Evolutionary conservation across 2,797 vertebrate genomes (phyloP), one percentile per base, ranked within the genome.

Genomic region (Denticeps clupeoides): DNA sequence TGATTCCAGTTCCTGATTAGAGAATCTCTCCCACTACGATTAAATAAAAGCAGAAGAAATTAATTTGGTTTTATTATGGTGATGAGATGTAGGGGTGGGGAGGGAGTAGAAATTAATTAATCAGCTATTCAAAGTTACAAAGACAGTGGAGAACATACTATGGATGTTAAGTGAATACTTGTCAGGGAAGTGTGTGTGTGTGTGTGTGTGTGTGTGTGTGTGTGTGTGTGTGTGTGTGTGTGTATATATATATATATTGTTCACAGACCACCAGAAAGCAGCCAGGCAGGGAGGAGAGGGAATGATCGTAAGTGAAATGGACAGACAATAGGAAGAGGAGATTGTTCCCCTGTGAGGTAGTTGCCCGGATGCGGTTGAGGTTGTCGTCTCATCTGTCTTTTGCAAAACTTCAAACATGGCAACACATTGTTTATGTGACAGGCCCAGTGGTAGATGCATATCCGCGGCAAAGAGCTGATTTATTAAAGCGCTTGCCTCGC

Each of bases 401-500:
- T 49, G 28, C 60, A 31, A 62, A 56, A 55, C 35, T 62, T 64
- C 49, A 45, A 58, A 67, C 55, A 57, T 42, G n/a, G 35, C 49
- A 24, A 51, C 55, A 55, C 69, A 65, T 59, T 66, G 70, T 64
- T 69, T 70, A 58, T 62, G 71, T 65, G 65, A 70, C 55, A 65
- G 60, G 49, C 75, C 45, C 51, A 7, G 55, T 65, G 62, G 55
- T 60, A 49, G 59, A 13, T 8, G 47, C 31, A 23, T 51, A 63
- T 64, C 56, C 49, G 33, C 60, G 48, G 61, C 62, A 67, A 59
- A 67, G 43, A 68, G 60, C 59, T 75, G 74, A 79, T 80, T 81
- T 81, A 77, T 80, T 64, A 72, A 75, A 80, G 60, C 66, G 64
- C 70, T 71, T 65, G 56, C 62, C 64, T 74, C 64, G 42, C 63